These are phyloP conservation scores for Fundulus diaphanus DNA, from an alignment of 2,797 vertebrate species.

Conservation along the genomic window DNA sequence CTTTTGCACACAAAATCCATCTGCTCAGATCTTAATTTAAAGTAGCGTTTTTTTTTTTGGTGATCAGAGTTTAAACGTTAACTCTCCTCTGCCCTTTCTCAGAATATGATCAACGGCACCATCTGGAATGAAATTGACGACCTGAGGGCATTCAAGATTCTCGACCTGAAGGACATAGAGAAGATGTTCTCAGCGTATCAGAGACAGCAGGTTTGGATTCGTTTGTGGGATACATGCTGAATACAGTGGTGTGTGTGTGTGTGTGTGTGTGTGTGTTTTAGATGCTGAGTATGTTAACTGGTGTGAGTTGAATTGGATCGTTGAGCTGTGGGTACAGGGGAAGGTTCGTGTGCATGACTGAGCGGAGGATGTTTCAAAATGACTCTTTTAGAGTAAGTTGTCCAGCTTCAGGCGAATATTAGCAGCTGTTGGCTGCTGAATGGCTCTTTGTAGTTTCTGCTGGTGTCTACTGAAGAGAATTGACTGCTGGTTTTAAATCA, in stretches of 20 bases:
- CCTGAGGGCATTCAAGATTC: slow-evolving; percentile 88
- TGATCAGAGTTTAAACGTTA: not conserved
- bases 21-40: not conserved
- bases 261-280: slow-evolving; percentile 12
- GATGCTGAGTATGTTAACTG: not conserved
- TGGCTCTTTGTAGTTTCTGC: slow-evolving; percentile 60
- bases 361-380: slow-evolving; percentile 15
- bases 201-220: slow-evolving; percentile 91
- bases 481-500: slow-evolving; percentile 38
- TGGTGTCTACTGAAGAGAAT: slow-evolving; percentile 48
- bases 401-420: slow-evolving; percentile 48
- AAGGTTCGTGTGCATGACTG: slow-evolving; percentile 22
- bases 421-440: slow-evolving; percentile 70
- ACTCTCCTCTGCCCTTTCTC: slow-evolving; percentile 22
- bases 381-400: slow-evolving; percentile 16
- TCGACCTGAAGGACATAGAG: slow-evolving; percentile 97
- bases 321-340: slow-evolving; percentile 20
- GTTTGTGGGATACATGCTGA: slow-evolving; percentile 5
- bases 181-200: slow-evolving; percentile 99
- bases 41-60: not conserved
- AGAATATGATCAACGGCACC: slow-evolving; percentile 94
- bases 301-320: slow-evolving; percentile 9
- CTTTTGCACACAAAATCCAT: slow-evolving; percentile 4
- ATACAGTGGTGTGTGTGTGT: slow-evolving; percentile 1
- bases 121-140: slow-evolving; percentile 98